Conservation (phyloP, 2,888 invertebrate species). For the Lochmaea capreae region DNA sequence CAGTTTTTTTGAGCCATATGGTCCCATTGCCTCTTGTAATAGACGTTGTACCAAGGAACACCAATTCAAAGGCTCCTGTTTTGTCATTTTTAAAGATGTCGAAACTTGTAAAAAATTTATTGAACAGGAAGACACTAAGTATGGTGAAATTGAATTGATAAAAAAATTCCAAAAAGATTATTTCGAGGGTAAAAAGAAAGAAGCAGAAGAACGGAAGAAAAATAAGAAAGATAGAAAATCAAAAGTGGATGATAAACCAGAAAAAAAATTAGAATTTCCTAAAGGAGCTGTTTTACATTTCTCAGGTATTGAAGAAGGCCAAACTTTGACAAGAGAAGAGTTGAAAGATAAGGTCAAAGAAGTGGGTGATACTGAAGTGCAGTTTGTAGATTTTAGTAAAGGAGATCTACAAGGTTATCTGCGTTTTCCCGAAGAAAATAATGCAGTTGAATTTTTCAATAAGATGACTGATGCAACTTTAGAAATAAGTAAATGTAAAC, state of each 20-base stretch:
- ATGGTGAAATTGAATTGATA: slow-evolving; percentile 78
- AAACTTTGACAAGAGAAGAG: slow-evolving; percentile 74
- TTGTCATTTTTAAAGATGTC: slow-evolving; percentile 84
- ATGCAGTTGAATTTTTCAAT: slow-evolving; percentile 74
- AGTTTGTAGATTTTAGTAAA: slow-evolving; percentile 81
- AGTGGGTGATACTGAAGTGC: slow-evolving; percentile 72
- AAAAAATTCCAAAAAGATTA: slow-evolving; percentile 80
- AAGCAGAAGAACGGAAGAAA: slow-evolving; percentile 69
- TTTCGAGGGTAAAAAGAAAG: slow-evolving; percentile 74
- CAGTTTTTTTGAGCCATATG: slow-evolving; percentile 77
- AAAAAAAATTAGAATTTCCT: slow-evolving; percentile 70
- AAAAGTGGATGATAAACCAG: slow-evolving; percentile 56
- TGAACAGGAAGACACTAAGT: slow-evolving; percentile 70
- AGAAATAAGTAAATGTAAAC: slow-evolving; percentile 55
- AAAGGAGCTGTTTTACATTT: slow-evolving; percentile 82
- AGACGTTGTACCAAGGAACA: slow-evolving; percentile 73
- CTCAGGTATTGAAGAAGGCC: slow-evolving; percentile 70
- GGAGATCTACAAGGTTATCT: slow-evolving; percentile 81
- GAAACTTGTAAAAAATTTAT: slow-evolving; percentile 87
- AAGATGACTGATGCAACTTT: slow-evolving; percentile 71
- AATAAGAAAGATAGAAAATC: slow-evolving; percentile 70
- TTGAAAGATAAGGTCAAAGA: slow-evolving; percentile 74
- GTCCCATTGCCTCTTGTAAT: slow-evolving; percentile 73
- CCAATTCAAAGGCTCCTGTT: slow-evolving; percentile 92
- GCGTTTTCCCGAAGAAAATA: slow-evolving; percentile 76